Evolutionary conservation across 2,113 vertebrate species (phyloP), one percentile per base, ranked within the genome.

Genomic region (Mellivora capensis): DNA sequence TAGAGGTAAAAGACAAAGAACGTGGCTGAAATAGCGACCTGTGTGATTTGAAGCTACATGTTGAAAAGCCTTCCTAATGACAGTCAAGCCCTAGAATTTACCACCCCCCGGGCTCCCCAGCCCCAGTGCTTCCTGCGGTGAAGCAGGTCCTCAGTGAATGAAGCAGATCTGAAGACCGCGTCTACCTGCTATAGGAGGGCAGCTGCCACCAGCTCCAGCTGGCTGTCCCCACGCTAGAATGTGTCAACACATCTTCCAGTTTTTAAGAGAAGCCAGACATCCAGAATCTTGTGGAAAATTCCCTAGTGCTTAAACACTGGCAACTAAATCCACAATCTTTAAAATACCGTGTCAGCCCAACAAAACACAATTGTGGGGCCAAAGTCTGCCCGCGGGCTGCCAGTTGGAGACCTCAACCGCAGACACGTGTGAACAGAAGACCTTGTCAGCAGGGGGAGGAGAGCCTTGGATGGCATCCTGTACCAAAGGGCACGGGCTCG

Each of bases 261-360:
- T 84, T 77, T 76, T 47, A 59, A 80, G 34, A 95, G 47, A 85
- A 96, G 17, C 74, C 82, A 96, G 83, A 87, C 93, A 47, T 44
- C 74, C 27, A 52, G 83, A 95, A 90, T 67, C 64, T 47, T 71
- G 21, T 52, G 44, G 42, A 76, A 92, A 88, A 91, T 57, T n/a
- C 34, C 67, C 71, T 82, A 59, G 59, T 71, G 52, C 64, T 94
- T 59, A 93, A 89, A 93, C 57, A 84, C 64, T 92, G 62, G 80
- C 87, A 98, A n/a, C 54, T n/a, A 82, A 91, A 86, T 34, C 44
- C 64, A 52, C 69, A 25, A 39, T 91, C 96, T 93, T 47, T 20
- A 52, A 94, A 93, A 92, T 69, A 54, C 23, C 5, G 15, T 3
- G 34, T 84, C 62, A 42, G 91, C 81, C 61, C 91, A 97, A 96